Conservation (phyloP, 2,888 invertebrate genomes). For the Agrotis puta region DNA sequence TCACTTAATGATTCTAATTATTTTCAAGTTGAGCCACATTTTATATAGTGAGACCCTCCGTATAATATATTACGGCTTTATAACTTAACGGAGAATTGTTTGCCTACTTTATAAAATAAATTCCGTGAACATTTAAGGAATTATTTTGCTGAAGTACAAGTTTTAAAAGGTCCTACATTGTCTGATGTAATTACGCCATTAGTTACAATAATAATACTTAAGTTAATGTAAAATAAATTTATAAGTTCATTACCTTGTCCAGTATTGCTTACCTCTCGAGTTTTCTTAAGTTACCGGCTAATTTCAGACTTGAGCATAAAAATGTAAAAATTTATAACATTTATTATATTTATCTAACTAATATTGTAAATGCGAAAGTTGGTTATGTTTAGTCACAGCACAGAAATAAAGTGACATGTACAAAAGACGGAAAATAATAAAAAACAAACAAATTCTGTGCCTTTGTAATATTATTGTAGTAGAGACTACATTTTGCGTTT, state of each 20-base stretch:
- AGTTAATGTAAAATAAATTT: conserved; percentile 17
- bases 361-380: no score
- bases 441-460: no score
- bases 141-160: conserved; percentile 16
- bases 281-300: neutral
- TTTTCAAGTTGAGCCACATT: conserved; percentile 16
- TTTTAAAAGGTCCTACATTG: conserved; percentile 24
- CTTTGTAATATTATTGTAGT: no score
- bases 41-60: conserved; percentile 5
- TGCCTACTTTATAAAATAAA: neutral
- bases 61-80: conserved; percentile 9
- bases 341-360: no score
- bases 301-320: neutral
- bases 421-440: no score
- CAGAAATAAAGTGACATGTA: no score
- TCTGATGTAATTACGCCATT: conserved; percentile 24
- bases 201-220: conserved; percentile 33
- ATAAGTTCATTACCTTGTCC: conserved; percentile 13
- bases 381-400: no score
- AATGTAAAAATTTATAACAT: no score
- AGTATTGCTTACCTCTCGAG: neutral
- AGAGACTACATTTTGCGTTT: no score
- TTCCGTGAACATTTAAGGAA: neutral
- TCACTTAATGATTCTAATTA: conserved; percentile 8
- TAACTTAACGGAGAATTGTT: conserved; percentile 1